Conservation (phyloP, 2,888 invertebrate species). For the Coelinius sp. region DNA sequence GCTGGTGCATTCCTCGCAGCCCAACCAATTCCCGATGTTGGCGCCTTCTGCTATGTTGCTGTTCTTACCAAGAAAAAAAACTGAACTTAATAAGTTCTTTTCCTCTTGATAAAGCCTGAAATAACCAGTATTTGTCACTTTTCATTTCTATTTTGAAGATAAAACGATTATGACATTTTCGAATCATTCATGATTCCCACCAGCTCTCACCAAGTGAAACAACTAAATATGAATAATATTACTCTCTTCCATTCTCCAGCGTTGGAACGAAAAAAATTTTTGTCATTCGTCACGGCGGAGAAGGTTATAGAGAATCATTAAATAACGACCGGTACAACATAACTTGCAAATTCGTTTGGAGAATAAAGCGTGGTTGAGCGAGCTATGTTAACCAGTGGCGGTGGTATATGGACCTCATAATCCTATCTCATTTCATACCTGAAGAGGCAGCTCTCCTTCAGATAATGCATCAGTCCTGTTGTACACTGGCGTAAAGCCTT, state of each 20-base stretch:
- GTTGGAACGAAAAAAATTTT: conserved; percentile 15
- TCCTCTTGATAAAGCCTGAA: no score
- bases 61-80: conserved; percentile 67
- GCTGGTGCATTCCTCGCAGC: conserved; percentile 74
- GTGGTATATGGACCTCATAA: conserved; percentile 58
- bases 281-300: conserved; percentile 30
- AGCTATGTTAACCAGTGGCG: conserved; percentile 22
- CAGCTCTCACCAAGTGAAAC: background rate
- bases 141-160: no score
- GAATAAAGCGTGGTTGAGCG: conserved; percentile 17
- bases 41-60: conserved; percentile 75
- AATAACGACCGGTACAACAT: conserved; percentile 54
- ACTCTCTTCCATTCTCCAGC: background rate
- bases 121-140: no score
- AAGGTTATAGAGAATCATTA: conserved; percentile 41
- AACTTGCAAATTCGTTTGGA: conserved; percentile 62
- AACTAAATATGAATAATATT: conserved; percentile 29
- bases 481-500: conserved; percentile 14
- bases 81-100: conserved; percentile 43
- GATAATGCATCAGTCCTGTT: conserved; percentile 18
- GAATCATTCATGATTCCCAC: no score
- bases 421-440: conserved; percentile 66
- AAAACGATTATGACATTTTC: no score
- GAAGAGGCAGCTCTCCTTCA: conserved; percentile 40
- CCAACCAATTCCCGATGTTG: conserved; percentile 74